Percentiles rank a stretch among this genome's conserved stretches.
Conservation (phyloP, 2,797 vertebrate genomes). For the Taenioides sp. region DNA sequence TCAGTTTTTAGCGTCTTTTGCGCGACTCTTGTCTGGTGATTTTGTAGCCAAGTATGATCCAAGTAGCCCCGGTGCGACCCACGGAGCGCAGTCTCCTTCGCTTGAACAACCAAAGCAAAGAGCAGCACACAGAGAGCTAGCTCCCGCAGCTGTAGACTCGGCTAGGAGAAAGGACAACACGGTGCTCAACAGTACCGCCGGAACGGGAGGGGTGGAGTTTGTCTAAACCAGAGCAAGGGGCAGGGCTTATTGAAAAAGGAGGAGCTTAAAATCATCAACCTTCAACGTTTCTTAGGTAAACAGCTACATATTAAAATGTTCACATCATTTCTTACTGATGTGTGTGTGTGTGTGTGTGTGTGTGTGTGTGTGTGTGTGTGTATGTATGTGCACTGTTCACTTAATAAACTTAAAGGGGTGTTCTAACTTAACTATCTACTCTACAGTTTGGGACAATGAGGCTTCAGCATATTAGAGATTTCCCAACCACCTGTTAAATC, state of each 20-base stretch:
- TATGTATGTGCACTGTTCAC: neutral
- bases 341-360: neutral
- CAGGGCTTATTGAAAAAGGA: conserved; percentile 44
- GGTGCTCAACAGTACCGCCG: conserved; percentile 47
- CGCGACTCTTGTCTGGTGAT: conserved; percentile 14
- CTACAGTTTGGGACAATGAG: neutral
- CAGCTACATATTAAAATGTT: neutral
- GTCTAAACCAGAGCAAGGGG: conserved; percentile 26
- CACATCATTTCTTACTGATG: neutral
- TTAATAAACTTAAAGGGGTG: too few relatives aligned
- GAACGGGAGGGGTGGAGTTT: conserved; percentile 34
- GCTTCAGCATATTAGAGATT: neutral
- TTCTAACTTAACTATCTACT: neutral
- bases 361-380: neutral
- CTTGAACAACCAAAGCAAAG: conserved; percentile 32
- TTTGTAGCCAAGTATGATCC: conserved; percentile 41
- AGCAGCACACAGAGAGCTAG: conserved; percentile 7
- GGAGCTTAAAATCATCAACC: conserved; percentile 50
- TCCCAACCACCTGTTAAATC: neutral
- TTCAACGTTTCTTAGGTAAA: conserved; percentile 25
- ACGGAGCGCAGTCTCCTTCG: conserved; percentile 25
- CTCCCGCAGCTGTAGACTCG: conserved; percentile 27
- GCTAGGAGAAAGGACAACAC: conserved; percentile 37
- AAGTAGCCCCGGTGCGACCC: conserved; percentile 13
- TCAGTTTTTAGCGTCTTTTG: neutral